Evolutionary conservation across 2,797 vertebrate species (phyloP), one percentile per base, ranked within the genome.

Genomic region (Cirrhinus molitorella): DNA sequence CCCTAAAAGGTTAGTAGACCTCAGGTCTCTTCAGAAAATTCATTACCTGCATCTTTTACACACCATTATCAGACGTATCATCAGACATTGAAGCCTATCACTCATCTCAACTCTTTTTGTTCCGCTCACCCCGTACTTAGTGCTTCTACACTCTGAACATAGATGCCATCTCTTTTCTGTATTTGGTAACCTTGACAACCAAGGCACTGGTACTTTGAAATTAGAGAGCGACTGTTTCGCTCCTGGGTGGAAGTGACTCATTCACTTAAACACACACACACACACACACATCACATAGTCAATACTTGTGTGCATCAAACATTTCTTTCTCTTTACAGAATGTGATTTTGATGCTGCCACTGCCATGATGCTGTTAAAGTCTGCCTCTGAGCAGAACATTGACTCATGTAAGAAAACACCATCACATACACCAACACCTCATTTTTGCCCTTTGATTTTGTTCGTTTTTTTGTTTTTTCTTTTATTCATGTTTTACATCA

Each of bases 321-420:
- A 93, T 95, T 95, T 95, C 93, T 95, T 94, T 96, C 94, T 94
- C 95, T 95, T 94, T 95, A 88, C 95, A 99, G 98, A 99, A 92
- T 99, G 97, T 91, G 98, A 99, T 94, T 99, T 99, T 91, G 98
- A 99, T 93, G 98, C 98, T 95, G 98, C 98, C 96, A 97, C 98
- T 94, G 97, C 98, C 90, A 99, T 99, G 98, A 99, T 99, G 96
- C 97, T 99, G 93, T 96, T 99, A 97, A 99, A 99, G 95, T 98
- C 97, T 94, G 98, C 98, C 92, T 97, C 97, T 87, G 97, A 98
- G 93, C 97, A 99, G 95, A 96, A 96, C 92, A 96, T 97, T 94
- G 93, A 97, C 94, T 96, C 97, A 94, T 98, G 98, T 99, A 99
- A 99, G 97, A 95, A 88, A 85, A 72, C 84, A 67, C 74, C 86